Conservation (phyloP, 2,113 vertebrate genomes). For the Dicaeum eximium region DNA sequence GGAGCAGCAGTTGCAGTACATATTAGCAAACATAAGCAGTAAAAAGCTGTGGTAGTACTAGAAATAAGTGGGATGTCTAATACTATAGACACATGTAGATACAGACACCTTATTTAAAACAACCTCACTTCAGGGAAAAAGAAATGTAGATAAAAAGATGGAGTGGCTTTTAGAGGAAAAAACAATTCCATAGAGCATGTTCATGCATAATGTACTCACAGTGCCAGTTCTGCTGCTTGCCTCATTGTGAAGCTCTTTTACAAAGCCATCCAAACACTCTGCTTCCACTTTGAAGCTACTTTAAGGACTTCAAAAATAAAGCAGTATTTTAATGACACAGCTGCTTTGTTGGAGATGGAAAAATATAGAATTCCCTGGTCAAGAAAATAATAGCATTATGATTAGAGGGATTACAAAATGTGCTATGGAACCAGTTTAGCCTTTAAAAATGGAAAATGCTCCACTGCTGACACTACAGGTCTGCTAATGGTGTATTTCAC, state of each 20-base stretch:
- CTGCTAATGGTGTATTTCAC: background rate
- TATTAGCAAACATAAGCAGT: constrained; percentile 26
- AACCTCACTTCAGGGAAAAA: background rate
- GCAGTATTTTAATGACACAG: background rate
- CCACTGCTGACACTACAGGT: background rate
- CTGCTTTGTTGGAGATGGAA: background rate
- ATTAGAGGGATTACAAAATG: constrained; percentile 20
- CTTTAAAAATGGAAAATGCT: constrained; percentile 4
- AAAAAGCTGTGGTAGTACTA: background rate
- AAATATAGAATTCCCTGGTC: background rate
- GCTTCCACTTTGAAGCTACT: constrained; percentile 16
- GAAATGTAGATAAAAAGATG: background rate
- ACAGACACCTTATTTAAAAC: background rate
- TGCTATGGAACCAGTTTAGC: background rate
- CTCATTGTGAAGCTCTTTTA: background rate
- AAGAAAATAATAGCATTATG: background rate
- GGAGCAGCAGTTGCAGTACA: background rate
- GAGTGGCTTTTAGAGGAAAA: background rate
- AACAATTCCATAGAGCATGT: background rate
- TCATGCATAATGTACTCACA: background rate
- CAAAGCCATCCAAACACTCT: constrained; percentile 6
- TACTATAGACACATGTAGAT: background rate
- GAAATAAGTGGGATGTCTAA: constrained; percentile 1
- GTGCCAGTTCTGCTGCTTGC: background rate
- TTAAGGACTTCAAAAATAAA: constrained; percentile 20